phyloP scores from a whole-genome alignment of 2,888 invertebrate species.

The Coelinius sp. region DNA sequence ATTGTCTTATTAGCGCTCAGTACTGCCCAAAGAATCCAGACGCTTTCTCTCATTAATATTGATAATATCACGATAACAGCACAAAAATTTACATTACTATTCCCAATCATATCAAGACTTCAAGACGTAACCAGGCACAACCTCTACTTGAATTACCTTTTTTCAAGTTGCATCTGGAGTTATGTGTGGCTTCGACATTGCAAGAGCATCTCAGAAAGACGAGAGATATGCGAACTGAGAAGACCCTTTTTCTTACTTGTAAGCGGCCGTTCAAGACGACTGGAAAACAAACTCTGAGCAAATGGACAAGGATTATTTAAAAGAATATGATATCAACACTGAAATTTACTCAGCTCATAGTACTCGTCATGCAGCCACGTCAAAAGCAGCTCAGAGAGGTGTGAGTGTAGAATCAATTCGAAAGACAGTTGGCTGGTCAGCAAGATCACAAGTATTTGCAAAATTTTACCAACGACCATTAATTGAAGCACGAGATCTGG shows the following conservation, averaged over 20 bases:
- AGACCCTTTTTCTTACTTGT: conserved; percentile 20
- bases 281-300: conserved; percentile 33
- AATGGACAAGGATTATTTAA: conserved; percentile 37
- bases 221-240: too few relatives aligned
- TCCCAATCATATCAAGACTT: too few relatives aligned
- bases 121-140: too few relatives aligned
- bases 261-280: conserved; percentile 34
- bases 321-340: conserved; percentile 48
- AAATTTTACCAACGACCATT: conserved; percentile 47
- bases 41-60: conserved; percentile 40
- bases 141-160: too few relatives aligned
- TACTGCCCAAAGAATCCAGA: conserved; percentile 49
- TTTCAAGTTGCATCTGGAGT: too few relatives aligned
- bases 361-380: conserved; percentile 54
- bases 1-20: conserved; percentile 42
- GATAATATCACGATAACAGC: conserved; percentile 42
- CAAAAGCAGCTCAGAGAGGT: conserved; percentile 46
- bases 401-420: conserved; percentile 49
- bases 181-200: too few relatives aligned
- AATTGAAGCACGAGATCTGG: conserved; percentile 29
- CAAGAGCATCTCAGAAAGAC: too few relatives aligned
- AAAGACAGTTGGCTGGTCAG: conserved; percentile 51
- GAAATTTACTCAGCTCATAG: conserved; percentile 48
- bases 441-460: conserved; percentile 47
- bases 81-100: too few relatives aligned